phyloP scores from a whole-genome alignment of 2,113 vertebrate genomes.

The Thunnus thynnus region DNA sequence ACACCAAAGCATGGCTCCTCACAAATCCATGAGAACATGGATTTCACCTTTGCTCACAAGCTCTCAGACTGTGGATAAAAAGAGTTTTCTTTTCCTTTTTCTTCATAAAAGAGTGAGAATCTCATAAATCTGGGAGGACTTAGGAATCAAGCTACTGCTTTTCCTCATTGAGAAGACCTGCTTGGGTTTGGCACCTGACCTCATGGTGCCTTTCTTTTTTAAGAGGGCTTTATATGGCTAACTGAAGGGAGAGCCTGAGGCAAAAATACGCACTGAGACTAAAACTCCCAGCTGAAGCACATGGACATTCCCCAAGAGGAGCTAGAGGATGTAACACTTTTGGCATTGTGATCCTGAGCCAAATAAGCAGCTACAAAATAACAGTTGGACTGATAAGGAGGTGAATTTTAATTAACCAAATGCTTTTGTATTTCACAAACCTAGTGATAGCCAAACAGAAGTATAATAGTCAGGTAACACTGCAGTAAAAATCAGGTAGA shows the following conservation, averaged over 20 bases:
- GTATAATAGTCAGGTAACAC: too few relatives aligned
- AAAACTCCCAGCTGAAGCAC: background rate
- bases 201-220: background rate
- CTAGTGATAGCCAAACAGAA: too few relatives aligned
- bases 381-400: too few relatives aligned
- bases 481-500: too few relatives aligned
- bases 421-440: too few relatives aligned
- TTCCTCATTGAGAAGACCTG: background rate
- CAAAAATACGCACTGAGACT: slow-evolving; percentile 4
- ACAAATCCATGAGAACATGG: slow-evolving; percentile 10
- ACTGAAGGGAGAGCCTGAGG: background rate
- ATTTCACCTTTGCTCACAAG: slow-evolving; percentile 19
- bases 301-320: background rate
- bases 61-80: slow-evolving; percentile 13
- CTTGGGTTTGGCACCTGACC: slow-evolving; percentile 9
- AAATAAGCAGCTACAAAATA: background rate
- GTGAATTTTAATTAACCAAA: too few relatives aligned
- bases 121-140: background rate
- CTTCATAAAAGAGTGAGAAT: background rate
- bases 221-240: background rate
- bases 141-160: slow-evolving; percentile 7
- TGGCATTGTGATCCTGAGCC: too few relatives aligned
- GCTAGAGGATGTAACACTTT: background rate
- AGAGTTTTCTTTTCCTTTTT: slow-evolving; percentile 6
- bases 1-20: slow-evolving; percentile 3